phyloP scores from a whole-genome alignment of 1,140 invertebrate species.

The Antheraea pernyi region DNA sequence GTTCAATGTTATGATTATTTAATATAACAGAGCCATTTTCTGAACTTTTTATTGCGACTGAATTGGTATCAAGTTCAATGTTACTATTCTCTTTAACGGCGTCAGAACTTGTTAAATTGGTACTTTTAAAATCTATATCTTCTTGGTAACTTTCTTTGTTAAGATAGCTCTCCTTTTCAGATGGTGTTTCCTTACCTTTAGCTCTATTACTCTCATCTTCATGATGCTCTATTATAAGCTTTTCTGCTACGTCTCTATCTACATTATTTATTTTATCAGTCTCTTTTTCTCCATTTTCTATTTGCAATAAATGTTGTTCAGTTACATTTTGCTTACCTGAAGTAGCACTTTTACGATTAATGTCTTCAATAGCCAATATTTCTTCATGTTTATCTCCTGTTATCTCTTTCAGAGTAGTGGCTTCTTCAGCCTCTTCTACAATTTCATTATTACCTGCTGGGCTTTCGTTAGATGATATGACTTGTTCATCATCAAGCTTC shows the following conservation, averaged over 20 bases:
- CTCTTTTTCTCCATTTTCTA: background rate
- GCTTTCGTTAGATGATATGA: background rate
- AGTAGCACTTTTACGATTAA: background rate
- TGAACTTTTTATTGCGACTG: background rate
- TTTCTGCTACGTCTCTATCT: slow-evolving; percentile 11
- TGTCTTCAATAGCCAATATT: background rate
- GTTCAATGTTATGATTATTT: background rate
- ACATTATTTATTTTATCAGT: background rate
- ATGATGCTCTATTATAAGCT: slow-evolving; percentile 5
- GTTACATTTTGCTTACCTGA: slow-evolving; percentile 5
- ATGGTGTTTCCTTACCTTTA: background rate
- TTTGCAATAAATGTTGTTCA: background rate
- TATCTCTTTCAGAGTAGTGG: background rate
- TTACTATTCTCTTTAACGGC: background rate
- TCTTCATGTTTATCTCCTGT: background rate
- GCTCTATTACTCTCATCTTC: background rate
- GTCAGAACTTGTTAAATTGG: background rate
- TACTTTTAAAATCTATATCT: background rate
- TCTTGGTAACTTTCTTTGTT: background rate
- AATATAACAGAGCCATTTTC: background rate
- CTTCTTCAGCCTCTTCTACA: slow-evolving; percentile 21
- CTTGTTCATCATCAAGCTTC: slow-evolving; percentile 13
- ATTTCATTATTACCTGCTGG: slow-evolving; percentile 20
- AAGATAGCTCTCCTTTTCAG: background rate
- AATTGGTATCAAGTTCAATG: slow-evolving; percentile 10